phyloP scores from a whole-genome alignment of 92 coral and sea anemone species.

The Palythoa caribaeorum region DNA sequence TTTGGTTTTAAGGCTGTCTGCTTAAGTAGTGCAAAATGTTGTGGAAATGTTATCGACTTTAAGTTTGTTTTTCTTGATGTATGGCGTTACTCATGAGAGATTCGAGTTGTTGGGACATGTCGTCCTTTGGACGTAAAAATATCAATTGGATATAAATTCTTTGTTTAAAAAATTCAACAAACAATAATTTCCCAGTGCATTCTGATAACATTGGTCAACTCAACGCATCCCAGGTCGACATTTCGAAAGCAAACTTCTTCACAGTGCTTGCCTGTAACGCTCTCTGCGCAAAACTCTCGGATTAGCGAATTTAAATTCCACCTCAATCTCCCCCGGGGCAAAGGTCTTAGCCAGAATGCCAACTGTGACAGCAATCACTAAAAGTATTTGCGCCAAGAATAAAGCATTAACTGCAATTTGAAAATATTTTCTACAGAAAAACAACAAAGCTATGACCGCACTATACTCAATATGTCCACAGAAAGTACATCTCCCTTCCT shows the following conservation, averaged over 20 bases:
- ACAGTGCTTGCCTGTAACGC: neutral
- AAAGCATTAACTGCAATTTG: neutral
- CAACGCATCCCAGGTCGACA: neutral
- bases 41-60: neutral
- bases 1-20: too few relatives aligned
- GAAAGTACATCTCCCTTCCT: constrained; percentile 21
- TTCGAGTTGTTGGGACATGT: neutral
- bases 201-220: neutral
- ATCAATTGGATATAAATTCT: neutral
- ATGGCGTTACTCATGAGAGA: neutral
- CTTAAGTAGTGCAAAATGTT: neutral
- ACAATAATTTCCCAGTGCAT: neutral
- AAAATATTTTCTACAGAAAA: neutral
- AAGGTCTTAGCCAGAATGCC: neutral
- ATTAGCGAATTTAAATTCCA: neutral
- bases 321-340: neutral
- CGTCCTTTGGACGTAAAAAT: neutral
- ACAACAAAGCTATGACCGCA: neutral
- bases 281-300: neutral
- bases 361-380: constrained; percentile 8
- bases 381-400: neutral
- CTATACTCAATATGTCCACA: neutral
- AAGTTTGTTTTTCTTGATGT: neutral
- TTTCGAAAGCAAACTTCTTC: constrained; percentile 33
- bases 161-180: neutral